These are phyloP conservation scores for Ambastaia sidthimunki DNA, from an alignment of 2,797 vertebrate species.

Conservation along the genomic window DNA sequence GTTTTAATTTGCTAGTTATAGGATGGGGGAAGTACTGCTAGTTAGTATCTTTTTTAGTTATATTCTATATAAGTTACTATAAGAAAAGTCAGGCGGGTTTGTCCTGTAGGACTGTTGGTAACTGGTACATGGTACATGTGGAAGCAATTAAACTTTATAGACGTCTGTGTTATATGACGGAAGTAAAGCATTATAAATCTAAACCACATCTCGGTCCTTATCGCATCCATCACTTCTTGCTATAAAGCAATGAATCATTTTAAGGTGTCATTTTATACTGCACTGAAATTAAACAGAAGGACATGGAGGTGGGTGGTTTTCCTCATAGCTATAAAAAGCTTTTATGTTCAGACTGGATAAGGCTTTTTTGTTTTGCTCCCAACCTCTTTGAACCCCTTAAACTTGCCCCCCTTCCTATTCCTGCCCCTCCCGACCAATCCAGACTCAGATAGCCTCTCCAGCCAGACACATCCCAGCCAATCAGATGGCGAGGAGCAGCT, in stretches of 20 bases:
- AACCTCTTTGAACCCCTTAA: conserved; percentile 63
- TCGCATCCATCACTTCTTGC: neutral
- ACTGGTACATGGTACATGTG: conserved; percentile 5
- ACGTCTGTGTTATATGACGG: conserved; percentile 40
- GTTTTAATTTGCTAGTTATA: neutral
- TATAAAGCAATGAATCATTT: conserved; percentile 7
- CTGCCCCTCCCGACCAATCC: conserved; percentile 73
- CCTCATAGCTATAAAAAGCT: conserved; percentile 33
- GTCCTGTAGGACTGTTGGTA: neutral
- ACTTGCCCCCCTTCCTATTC: conserved; percentile 64
- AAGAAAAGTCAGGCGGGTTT: conserved; percentile 11
- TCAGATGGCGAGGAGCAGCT: conserved; percentile 86
- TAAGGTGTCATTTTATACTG: conserved; percentile 2
- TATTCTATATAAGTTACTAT: neutral
- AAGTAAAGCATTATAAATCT: conserved; percentile 2
- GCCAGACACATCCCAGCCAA: conserved; percentile 81
- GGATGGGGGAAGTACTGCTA: neutral
- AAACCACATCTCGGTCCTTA: conserved; percentile 1
- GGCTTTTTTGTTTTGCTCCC: conserved; percentile 64
- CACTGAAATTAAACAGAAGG: conserved; percentile 16
- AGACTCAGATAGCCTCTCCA: conserved; percentile 84
- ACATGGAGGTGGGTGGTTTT: conserved; percentile 9
- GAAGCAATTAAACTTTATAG: conserved; percentile 32
- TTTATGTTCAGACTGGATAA: conserved; percentile 57
- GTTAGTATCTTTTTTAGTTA: neutral